Percentiles rank a stretch among this genome's conserved stretches.
These are phyloP conservation scores for Morinoia aosen DNA, from an alignment of 2,888 invertebrate genomes.

Conservation along the genomic window DNA sequence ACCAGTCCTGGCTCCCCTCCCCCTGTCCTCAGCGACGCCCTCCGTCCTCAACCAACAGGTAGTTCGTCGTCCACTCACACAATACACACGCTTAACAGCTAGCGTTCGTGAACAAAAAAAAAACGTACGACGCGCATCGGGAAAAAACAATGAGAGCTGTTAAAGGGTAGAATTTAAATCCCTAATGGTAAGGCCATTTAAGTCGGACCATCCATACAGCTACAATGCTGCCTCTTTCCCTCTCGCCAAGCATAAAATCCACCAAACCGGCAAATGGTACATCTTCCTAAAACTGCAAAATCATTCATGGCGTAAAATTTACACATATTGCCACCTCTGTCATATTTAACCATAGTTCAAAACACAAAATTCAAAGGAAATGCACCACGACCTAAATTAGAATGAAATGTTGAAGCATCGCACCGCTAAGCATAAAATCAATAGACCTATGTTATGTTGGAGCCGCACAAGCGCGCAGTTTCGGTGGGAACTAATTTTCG, in stretches of 20 bases:
- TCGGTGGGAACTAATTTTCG: constrained; percentile 57
- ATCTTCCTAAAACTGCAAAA: constrained; percentile 22
- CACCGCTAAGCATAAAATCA: constrained; percentile 55
- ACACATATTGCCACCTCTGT: neutral
- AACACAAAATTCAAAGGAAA: constrained; percentile 9
- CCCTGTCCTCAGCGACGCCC: constrained; percentile 15
- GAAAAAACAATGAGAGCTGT: neutral
- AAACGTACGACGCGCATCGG: neutral
- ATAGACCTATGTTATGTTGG: constrained; percentile 59
- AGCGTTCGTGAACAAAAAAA: neutral
- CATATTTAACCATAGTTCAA: neutral
- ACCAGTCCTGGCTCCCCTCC: constrained; percentile 39
- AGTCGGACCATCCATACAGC: constrained; percentile 51
- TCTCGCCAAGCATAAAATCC: constrained; percentile 46
- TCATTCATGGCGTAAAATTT: neutral
- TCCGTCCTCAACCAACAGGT: constrained; percentile 1
- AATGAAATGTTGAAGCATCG: constrained; percentile 53
- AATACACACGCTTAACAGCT: neutral
- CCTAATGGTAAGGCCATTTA: constrained; percentile 47
- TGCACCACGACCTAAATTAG: constrained; percentile 44
- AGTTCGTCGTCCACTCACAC: constrained; percentile 16
- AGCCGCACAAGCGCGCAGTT: constrained; percentile 6
- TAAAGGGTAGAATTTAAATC: neutral
- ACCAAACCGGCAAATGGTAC: constrained; percentile 50
- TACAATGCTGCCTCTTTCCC: constrained; percentile 49